Base-by-base conservation (phyloP, 1,140 invertebrate genomes). In the Micrasema minimum region DNA sequence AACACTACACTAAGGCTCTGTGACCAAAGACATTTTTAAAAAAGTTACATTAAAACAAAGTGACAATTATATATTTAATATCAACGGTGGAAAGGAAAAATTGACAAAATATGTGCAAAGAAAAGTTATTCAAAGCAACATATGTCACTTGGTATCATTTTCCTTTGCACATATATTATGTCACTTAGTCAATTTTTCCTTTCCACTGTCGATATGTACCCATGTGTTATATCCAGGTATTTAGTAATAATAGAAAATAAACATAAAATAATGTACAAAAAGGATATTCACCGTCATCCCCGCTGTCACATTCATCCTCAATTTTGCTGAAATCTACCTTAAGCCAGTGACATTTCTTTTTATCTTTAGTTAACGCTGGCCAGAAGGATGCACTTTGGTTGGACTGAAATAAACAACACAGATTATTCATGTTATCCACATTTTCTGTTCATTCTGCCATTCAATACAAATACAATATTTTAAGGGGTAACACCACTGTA, bases 281-380 rank as follows among this genome's bases (percentile, higher is more conserved):
- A n/a, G n/a, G n/a, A n/a, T n/a, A n/a, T n/a, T n/a, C n/a, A n/a
- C 11, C 14, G 59, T 83, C 81, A 70, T 82, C 79, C 6, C 69
- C 79, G 69, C 79, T 81, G 23, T 83, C 81, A 55, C 83, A 94
- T 83, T 99, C 96, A 87, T 99, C 96, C 80, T 92, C 92, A 96
- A 96, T 99, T 83, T 96, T 96, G 77, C 95, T 92, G 80, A 99
- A 99, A 81, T 99, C 97, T 74, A 96, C 93, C 84, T 97, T 98
- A 62, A 99, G 87, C 96, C 96, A 99, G 80, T 98, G 96, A 75
- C 91, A 90, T 83, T 97, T 98, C 79, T 90, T 90, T 76, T 92
- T 92, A 75, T 95, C 93, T 82, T 94, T 93, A 23, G 94, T 91
- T 55, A 98, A 86, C 61, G 90, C 83, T 65, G 94, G 92, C 96